Percentiles rank a stretch among this genome's conserved stretches.
phyloP scores from a whole-genome alignment of 1,140 invertebrate species.

The Euglossa dilemma region DNA sequence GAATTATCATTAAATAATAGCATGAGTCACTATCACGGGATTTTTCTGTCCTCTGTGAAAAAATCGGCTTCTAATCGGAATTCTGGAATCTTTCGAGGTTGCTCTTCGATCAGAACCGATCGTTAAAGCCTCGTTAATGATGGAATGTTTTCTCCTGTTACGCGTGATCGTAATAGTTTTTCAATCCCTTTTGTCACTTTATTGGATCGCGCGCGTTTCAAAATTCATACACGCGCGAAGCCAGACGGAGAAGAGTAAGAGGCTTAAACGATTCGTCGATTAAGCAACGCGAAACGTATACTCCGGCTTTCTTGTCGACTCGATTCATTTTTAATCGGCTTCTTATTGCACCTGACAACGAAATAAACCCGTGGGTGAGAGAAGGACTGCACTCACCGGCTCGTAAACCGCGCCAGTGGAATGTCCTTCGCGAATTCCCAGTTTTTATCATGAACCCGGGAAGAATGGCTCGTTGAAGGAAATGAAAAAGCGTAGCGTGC shows the following conservation, averaged over 20 bases:
- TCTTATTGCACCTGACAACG: slow-evolving; percentile 12
- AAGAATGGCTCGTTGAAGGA: slow-evolving; percentile 31
- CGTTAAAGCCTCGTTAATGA: slow-evolving; percentile 37
- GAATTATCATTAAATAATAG: slow-evolving; percentile 12
- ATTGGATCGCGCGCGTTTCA: neutral
- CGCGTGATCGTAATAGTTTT: neutral
- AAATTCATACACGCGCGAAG: neutral
- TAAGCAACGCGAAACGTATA: neutral
- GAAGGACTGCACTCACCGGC: neutral
- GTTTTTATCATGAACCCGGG: slow-evolving; percentile 30
- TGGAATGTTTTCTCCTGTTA: neutral
- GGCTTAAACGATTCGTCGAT: neutral
- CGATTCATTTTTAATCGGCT: neutral
- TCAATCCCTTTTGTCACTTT: neutral
- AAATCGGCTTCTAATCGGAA: slow-evolving; percentile 28
- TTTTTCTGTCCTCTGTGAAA: slow-evolving; percentile 20
- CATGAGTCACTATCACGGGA: slow-evolving; percentile 27
- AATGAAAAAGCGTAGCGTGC: slow-evolving; percentile 13
- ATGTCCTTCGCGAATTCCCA: slow-evolving; percentile 44
- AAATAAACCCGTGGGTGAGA: slow-evolving; percentile 1
- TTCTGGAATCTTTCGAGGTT: slow-evolving; percentile 37
- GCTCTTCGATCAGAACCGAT: neutral
- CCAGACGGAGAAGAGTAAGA: neutral
- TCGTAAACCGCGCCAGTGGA: slow-evolving; percentile 12
- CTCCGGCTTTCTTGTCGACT: neutral